Evolutionary conservation across 2,113 vertebrate species (phyloP).

Genomic region (Mobula hypostoma): DNA sequence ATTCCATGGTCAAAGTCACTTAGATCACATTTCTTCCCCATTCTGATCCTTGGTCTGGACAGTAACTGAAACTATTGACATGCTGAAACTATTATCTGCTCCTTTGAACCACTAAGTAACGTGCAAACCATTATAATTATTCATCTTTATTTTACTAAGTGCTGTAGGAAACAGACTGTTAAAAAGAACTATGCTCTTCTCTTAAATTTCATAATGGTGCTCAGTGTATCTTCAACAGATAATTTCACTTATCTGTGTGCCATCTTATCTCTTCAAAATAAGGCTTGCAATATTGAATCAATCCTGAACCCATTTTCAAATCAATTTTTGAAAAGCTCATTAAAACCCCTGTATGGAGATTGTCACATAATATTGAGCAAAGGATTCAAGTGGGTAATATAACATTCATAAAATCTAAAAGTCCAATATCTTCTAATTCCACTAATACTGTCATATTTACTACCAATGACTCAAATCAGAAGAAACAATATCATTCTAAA

Average conservation of each 20-base stretch:
- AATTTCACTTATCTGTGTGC: not conserved
- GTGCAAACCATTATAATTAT: constrained; percentile 12
- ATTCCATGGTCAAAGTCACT: too few species aligned
- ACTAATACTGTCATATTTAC: not conserved
- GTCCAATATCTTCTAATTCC: too few species aligned
- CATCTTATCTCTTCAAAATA: not conserved
- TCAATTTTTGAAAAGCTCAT: not conserved
- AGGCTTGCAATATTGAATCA: not conserved
- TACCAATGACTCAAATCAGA: not conserved
- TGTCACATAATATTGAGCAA: not conserved
- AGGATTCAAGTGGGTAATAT: not conserved
- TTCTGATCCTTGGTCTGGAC: too few species aligned
- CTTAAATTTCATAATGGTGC: not conserved
- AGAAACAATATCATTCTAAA: not conserved
- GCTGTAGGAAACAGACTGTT: not conserved
- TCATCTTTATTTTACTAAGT: constrained; percentile 27
- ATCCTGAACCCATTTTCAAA: not conserved
- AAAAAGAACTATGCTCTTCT: not conserved
- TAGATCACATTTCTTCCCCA: too few species aligned
- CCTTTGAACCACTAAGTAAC: not conserved
- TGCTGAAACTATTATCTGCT: not conserved
- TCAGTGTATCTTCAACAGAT: not conserved
- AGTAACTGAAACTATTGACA: too few species aligned
- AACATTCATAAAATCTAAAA: not conserved
- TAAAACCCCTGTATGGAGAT: not conserved